These are phyloP conservation scores for Drosophila ercepeae DNA, from an alignment of 1,140 invertebrate species.

Conservation along the genomic window DNA sequence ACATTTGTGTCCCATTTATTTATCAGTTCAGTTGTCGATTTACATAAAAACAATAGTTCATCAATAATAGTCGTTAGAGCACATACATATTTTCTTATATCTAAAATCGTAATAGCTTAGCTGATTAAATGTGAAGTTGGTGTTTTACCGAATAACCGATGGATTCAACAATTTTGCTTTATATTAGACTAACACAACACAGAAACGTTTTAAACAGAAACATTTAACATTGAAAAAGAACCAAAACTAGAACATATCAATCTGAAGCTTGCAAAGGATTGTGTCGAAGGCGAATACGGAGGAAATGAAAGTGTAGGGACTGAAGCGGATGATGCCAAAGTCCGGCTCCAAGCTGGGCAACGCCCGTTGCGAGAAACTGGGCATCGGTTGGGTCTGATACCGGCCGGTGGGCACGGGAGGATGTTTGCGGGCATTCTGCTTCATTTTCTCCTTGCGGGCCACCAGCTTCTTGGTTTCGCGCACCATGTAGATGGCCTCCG, in stretches of 20 bases:
- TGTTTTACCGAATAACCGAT: constrained; percentile 3
- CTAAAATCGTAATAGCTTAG: neutral
- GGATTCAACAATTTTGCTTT: constrained; percentile 15
- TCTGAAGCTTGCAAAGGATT: constrained; percentile 66
- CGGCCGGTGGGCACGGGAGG: constrained; percentile 15
- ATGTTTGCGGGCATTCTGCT: constrained; percentile 73
- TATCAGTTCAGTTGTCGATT: neutral
- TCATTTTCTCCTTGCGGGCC: constrained; percentile 82
- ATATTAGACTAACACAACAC: constrained; percentile 33
- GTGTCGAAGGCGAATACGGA: constrained; percentile 83
- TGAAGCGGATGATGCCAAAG: constrained; percentile 73
- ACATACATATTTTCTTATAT: constrained; percentile 1
- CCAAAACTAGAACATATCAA: constrained; percentile 57
- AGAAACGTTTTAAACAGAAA: constrained; percentile 30
- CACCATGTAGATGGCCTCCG: constrained; percentile 79
- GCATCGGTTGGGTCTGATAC: constrained; percentile 26
- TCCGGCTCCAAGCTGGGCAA: constrained; percentile 77
- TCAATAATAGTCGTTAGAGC: neutral
- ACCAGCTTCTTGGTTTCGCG: constrained; percentile 82
- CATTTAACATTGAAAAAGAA: constrained; percentile 31
- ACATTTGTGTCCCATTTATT: constrained; percentile 14
- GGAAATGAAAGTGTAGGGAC: constrained; percentile 78
- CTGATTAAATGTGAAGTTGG: neutral
- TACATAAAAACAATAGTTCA: constrained; percentile 14
- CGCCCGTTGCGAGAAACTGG: constrained; percentile 46